These are phyloP conservation scores for Rachycentron canadum DNA, from an alignment of 2,797 vertebrate genomes.

Conservation along the genomic window DNA sequence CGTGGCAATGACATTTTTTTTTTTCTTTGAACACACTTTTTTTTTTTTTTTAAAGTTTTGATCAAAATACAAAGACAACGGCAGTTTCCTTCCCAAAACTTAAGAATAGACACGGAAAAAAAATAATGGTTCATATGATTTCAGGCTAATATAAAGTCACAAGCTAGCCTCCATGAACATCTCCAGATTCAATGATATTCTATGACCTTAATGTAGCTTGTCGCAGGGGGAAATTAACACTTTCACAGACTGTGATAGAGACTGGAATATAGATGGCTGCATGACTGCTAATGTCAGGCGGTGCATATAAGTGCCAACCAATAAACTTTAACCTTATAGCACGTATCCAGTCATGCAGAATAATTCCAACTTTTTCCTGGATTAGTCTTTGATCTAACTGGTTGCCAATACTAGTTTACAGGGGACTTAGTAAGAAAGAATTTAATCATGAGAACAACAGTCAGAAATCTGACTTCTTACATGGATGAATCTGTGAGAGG, in stretches of 20 bases:
- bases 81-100: constrained; percentile 24
- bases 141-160: constrained; percentile 1
- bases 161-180: constrained; percentile 7
- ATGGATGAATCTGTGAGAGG: neutral
- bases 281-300: constrained; percentile 17
- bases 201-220: constrained; percentile 17
- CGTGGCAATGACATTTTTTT: constrained; percentile 28
- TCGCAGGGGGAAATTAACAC: neutral
- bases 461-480: constrained; percentile 12
- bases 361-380: neutral
- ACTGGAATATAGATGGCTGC: constrained; percentile 2
- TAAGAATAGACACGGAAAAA: neutral
- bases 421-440: neutral
- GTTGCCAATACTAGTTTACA: neutral
- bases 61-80: constrained; percentile 17
- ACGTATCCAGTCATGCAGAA: neutral
- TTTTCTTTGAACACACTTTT: neutral
- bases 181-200: constrained; percentile 21
- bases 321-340: neutral
- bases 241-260: neutral
- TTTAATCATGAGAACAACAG: neutral
- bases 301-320: constrained; percentile 1
- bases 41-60: constrained; percentile 8
- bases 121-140: neutral
- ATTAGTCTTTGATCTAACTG: constrained; percentile 1